Percentiles rank a stretch among this genome's conserved stretches.
phyloP scores from a whole-genome alignment of 2,888 invertebrate species.

The Eupithecia centaureata region DNA sequence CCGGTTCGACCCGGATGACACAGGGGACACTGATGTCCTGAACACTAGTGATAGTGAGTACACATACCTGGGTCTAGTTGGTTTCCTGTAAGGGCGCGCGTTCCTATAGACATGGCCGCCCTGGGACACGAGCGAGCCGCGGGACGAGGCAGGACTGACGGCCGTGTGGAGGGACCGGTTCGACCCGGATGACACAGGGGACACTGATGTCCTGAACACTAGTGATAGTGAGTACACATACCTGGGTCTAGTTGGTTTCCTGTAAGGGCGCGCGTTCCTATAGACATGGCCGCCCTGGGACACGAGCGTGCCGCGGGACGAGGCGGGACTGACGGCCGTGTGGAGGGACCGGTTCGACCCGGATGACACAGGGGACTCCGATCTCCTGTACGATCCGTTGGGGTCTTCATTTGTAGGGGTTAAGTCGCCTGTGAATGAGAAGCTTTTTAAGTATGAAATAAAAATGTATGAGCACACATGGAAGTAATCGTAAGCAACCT shows the following conservation, averaged over 20 bases:
- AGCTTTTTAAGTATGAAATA: background rate
- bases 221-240: slow-evolving; percentile 37
- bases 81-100: slow-evolving; percentile 69
- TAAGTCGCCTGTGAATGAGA: slow-evolving; percentile 56
- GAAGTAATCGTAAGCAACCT: no score
- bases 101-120: slow-evolving; percentile 81
- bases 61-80: slow-evolving; percentile 59
- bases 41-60: slow-evolving; percentile 5
- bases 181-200: slow-evolving; percentile 53
- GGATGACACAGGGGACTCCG: slow-evolving; percentile 51
- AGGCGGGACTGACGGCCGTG: slow-evolving; percentile 68
- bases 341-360: slow-evolving; percentile 62
- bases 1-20: no score
- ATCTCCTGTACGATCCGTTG: slow-evolving; percentile 28
- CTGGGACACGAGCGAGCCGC: slow-evolving; percentile 81
- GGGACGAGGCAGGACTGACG: slow-evolving; percentile 74
- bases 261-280: slow-evolving; percentile 76
- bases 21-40: slow-evolving; percentile 45
- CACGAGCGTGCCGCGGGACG: slow-evolving; percentile 82
- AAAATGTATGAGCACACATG: no score
- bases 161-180: slow-evolving; percentile 63
- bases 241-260: slow-evolving; percentile 60
- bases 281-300: slow-evolving; percentile 82
- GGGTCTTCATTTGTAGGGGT: slow-evolving; percentile 69
- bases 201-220: slow-evolving; percentile 39